Percentiles rank a stretch among this genome's conserved stretches.
Evolutionary conservation across 2,113 vertebrate species (phyloP).

Genomic region (Coptodon bakossiorum): DNA sequence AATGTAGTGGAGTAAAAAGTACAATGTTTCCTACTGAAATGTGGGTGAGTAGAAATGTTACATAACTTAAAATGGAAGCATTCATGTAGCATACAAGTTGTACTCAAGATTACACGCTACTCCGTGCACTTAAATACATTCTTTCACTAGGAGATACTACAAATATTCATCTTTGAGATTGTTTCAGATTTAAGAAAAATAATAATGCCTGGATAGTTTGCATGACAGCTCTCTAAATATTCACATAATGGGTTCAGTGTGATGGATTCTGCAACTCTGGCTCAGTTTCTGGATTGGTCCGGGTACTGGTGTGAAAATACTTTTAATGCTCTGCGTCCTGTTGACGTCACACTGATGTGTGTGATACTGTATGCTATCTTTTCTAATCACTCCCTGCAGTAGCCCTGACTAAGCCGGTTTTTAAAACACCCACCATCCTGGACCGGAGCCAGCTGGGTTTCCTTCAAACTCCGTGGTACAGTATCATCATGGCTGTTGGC

Average conservation of each 20-base stretch:
- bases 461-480: conserved; percentile 41
- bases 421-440: conserved; percentile 45
- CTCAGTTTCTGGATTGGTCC: not conserved
- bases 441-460: conserved; percentile 45
- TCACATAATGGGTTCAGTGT: not conserved
- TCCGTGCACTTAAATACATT: not conserved
- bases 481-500: conserved; percentile 38
- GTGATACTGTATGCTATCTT: conserved; percentile 40
- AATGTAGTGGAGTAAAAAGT: not conserved
- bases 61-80: not conserved
- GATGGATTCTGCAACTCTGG: not conserved
- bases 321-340: conserved; percentile 1
- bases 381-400: conserved; percentile 43
- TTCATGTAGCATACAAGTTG: not conserved
- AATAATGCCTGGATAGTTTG: not conserved
- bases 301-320: not conserved
- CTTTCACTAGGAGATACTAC: not conserved
- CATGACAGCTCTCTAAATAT: conserved; percentile 5
- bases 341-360: conserved; percentile 12
- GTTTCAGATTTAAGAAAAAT: not conserved
- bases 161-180: not conserved
- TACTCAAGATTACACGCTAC: not conserved
- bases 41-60: not conserved
- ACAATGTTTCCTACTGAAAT: not conserved
- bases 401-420: conserved; percentile 52